Percentiles rank a stretch among this genome's conserved stretches.
These are phyloP conservation scores for Cyprinodon variegatus DNA, from an alignment of 2,113 vertebrate species.

Conservation along the genomic window DNA sequence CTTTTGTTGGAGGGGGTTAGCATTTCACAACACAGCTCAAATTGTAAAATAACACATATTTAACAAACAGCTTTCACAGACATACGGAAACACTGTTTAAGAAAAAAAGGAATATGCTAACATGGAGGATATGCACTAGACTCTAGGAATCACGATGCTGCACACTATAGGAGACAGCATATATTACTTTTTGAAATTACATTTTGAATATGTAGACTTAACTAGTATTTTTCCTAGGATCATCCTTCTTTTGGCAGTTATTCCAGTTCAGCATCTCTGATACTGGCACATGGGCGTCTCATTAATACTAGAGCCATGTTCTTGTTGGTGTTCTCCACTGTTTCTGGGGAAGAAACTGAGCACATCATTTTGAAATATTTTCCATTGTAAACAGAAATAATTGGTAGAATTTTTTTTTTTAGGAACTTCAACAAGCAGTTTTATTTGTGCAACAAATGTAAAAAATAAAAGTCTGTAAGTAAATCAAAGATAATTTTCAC, in stretches of 20 bases:
- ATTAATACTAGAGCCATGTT: constrained; percentile 55
- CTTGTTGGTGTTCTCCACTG: constrained; percentile 32
- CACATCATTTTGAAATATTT: constrained; percentile 41
- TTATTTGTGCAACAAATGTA: constrained; percentile 35
- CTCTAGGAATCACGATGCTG: not conserved
- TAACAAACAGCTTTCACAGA: constrained; percentile 13
- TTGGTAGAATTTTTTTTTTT: constrained; percentile 43
- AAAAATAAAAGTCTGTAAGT: not conserved
- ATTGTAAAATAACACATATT: constrained; percentile 25
- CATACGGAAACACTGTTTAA: not conserved
- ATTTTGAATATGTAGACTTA: constrained; percentile 30
- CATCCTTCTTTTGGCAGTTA: constrained; percentile 47
- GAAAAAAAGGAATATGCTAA: not conserved
- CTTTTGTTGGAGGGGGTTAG: constrained; percentile 76
- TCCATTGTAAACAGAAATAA: constrained; percentile 39
- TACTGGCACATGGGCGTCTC: constrained; percentile 38
- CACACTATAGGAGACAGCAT: constrained; percentile 11
- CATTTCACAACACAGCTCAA: constrained; percentile 48
- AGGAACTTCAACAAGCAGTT: constrained; percentile 53
- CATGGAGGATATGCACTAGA: not conserved
- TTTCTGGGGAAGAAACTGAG: constrained; percentile 30
- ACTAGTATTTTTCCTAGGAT: constrained; percentile 34
- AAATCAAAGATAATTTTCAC: not conserved
- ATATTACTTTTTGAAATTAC: constrained; percentile 17
- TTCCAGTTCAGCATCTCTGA: constrained; percentile 40